Conservation (phyloP, 35 echinoderm and acorn worm species). For the Strongylocentrotus purpuratus region DNA sequence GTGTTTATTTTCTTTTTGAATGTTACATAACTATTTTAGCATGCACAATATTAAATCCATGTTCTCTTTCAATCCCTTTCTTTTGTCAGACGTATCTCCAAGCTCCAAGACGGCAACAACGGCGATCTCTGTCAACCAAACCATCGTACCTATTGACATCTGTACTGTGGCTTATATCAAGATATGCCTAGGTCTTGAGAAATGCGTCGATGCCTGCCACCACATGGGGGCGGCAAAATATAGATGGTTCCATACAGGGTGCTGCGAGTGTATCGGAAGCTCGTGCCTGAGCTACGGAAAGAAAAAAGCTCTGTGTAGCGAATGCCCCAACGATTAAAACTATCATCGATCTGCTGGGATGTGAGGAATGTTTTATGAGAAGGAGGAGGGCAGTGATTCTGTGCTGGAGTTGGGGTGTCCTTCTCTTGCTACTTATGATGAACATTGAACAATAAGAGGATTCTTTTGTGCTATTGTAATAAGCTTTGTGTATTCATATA, state of each 20-base stretch:
- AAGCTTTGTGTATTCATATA: conserved; percentile 6
- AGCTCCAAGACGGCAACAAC: conserved; percentile 29
- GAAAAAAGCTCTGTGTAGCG: conserved; percentile 74
- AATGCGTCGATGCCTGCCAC: conserved; percentile 72
- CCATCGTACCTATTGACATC: conserved; percentile 15
- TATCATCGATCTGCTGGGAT: not conserved
- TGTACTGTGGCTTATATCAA: conserved; percentile 81
- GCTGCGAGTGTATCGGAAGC: conserved; percentile 92
- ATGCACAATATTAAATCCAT: not conserved
- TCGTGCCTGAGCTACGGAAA: conserved; percentile 88
- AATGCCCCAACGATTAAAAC: conserved; percentile 57
- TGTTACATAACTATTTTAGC: not conserved
- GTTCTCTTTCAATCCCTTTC: not conserved
- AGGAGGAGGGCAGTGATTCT: not conserved
- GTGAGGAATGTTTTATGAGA: not conserved
- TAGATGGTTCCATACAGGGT: conserved; percentile 91
- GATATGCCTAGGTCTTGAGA: conserved; percentile 70
- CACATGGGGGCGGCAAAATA: conserved; percentile 78
- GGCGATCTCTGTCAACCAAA: not conserved
- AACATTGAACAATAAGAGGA: not conserved
- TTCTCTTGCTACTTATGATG: not conserved
- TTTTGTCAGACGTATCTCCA: not conserved
- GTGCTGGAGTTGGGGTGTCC: not conserved
- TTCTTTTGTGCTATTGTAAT: not conserved
- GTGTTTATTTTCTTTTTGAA: not conserved